Conservation (phyloP, 64 coral and sea anemone species). For the Pachyseris speciosa region DNA sequence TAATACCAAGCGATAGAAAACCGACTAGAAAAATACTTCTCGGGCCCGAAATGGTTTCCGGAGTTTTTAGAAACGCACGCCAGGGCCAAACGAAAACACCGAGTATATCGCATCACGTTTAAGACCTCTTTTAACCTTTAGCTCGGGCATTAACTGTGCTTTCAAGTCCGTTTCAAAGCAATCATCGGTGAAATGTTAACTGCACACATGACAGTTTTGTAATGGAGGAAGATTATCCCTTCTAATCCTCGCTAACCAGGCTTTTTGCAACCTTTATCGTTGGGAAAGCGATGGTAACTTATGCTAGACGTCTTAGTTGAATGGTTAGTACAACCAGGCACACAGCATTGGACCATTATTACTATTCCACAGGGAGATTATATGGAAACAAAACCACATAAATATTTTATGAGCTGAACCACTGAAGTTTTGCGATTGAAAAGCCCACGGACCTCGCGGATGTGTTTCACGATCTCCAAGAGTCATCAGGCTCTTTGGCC, state of each 20-base stretch:
- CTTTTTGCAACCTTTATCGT: constrained; percentile 5
- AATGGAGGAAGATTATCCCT: constrained; percentile 40
- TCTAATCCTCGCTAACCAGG: constrained; percentile 27
- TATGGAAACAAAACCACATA: too few species aligned
- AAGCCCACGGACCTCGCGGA: neutral
- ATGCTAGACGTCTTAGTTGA: neutral
- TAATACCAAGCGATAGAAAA: too few species aligned
- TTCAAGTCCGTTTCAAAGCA: constrained; percentile 32
- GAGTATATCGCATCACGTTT: neutral
- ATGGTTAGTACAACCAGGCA: neutral
- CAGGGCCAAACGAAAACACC: neutral
- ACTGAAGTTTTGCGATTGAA: neutral
- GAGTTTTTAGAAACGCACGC: too few species aligned
- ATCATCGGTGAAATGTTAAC: constrained; percentile 41
- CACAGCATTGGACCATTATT: too few species aligned
- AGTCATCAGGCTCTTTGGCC: too few species aligned
- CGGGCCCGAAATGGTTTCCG: too few species aligned
- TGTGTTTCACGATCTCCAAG: too few species aligned
- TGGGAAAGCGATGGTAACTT: constrained; percentile 16
- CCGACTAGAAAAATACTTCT: too few species aligned
- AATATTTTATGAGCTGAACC: too few species aligned
- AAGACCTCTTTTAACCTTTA: constrained; percentile 17
- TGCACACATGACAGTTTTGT: constrained; percentile 43
- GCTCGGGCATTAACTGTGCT: constrained; percentile 21
- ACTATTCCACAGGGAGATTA: too few species aligned